These are phyloP conservation scores for Thomomys bottae DNA, from an alignment of 2,113 vertebrate species.

Conservation along the genomic window DNA sequence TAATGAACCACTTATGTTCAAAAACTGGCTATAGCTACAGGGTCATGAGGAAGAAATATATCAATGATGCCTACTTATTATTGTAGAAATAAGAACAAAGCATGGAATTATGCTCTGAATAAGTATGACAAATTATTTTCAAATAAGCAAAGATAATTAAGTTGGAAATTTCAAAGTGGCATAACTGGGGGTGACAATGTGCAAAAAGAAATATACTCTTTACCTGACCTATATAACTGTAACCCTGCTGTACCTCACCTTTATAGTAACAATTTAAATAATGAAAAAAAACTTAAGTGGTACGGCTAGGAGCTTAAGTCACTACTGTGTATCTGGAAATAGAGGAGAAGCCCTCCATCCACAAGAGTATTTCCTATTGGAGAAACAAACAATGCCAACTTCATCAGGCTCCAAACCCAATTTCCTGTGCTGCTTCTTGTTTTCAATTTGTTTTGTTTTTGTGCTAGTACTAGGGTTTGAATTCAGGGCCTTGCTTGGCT, in stretches of 20 bases:
- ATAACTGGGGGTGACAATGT: too few species aligned
- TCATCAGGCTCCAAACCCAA: not conserved
- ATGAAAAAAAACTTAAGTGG: too few species aligned
- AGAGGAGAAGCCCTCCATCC: not conserved
- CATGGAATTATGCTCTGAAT: conserved; percentile 28
- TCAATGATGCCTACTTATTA: not conserved
- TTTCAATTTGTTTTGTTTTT: too few species aligned
- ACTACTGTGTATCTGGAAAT: not conserved
- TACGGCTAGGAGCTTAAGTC: not conserved
- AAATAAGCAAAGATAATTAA: not conserved
- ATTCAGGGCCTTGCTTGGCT: too few species aligned
- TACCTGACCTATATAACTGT: too few species aligned
- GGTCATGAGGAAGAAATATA: not conserved
- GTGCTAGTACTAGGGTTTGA: too few species aligned
- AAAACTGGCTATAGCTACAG: not conserved
- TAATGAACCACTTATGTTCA: not conserved
- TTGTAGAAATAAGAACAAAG: not conserved
- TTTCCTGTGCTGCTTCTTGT: not conserved
- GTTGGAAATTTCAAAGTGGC: not conserved
- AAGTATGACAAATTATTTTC: not conserved
- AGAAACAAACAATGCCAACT: not conserved
- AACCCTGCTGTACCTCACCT: too few species aligned
- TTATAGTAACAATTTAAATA: too few species aligned
- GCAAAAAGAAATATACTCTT: too few species aligned
- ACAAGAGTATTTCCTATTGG: not conserved